Evolutionary conservation across 2,888 invertebrate genomes (phyloP).

Genomic region (Limenitis camilla): DNA sequence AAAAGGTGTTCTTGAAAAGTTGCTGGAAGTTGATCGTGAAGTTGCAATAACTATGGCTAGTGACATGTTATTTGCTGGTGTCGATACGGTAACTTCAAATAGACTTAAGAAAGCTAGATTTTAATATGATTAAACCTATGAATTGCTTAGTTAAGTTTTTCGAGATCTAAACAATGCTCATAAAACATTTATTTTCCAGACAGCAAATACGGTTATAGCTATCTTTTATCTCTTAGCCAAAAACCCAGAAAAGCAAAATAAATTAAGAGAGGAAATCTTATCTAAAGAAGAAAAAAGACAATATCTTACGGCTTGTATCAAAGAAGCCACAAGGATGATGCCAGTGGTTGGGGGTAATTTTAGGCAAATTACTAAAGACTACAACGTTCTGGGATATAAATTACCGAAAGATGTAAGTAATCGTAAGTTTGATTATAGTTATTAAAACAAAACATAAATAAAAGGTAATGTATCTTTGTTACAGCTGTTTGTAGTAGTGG

Average conservation of each 20-base stretch:
- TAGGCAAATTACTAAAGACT: constrained; percentile 69
- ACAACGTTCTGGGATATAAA: constrained; percentile 76
- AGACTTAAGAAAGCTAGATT: too few species aligned
- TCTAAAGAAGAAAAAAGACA: constrained; percentile 49
- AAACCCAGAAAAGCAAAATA: constrained; percentile 77
- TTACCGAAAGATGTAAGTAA: constrained; percentile 75
- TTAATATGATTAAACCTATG: too few species aligned
- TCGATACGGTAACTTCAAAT: constrained; percentile 16
- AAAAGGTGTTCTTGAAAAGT: constrained; percentile 75
- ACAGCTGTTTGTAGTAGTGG: constrained; percentile 37
- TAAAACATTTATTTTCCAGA: constrained; percentile 47
- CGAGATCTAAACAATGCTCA: background rate
- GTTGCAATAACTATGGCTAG: constrained; percentile 77
- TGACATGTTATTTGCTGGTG: constrained; percentile 72
- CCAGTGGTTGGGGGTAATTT: constrained; percentile 76
- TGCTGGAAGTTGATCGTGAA: constrained; percentile 72
- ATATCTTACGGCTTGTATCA: constrained; percentile 81
- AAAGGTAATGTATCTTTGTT: background rate
- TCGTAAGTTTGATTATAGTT: too few species aligned
- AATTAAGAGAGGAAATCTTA: constrained; percentile 73
- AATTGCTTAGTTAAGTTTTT: too few species aligned
- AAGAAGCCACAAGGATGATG: constrained; percentile 78
- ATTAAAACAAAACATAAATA: background rate
- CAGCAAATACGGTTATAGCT: constrained; percentile 70
- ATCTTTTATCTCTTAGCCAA: constrained; percentile 76